Evolutionary conservation across 2,888 invertebrate genomes (phyloP).

Genomic region (Chalcosyrphus nemorum): DNA sequence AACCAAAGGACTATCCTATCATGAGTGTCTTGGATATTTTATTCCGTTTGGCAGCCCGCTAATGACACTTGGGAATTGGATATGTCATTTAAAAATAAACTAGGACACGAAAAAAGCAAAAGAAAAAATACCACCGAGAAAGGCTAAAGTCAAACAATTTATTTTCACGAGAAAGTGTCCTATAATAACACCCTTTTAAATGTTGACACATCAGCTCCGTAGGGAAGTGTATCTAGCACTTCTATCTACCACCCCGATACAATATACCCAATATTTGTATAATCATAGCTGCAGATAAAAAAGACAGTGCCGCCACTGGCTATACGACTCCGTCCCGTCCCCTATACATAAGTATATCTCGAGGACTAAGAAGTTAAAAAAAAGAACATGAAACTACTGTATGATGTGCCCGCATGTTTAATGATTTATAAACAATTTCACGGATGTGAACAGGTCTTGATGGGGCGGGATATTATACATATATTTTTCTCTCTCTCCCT

Average conservation of each 20-base stretch:
- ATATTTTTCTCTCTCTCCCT: conserved; percentile 1
- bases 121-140: conserved; percentile 1
- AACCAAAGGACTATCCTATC: background rate
- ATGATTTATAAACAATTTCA: conserved; percentile 72
- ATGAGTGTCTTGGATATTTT: conserved; percentile 45
- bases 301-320: conserved; percentile 40
- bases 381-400: conserved; percentile 1
- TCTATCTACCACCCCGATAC: conserved; percentile 39
- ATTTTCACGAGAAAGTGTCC: conserved; percentile 51
- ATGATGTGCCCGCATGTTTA: conserved; percentile 65
- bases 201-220: conserved; percentile 59
- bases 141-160: conserved; percentile 39
- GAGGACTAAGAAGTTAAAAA: conserved; percentile 1
- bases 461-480: conserved; percentile 17
- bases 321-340: too few species aligned
- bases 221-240: conserved; percentile 20
- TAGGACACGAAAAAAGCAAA: conserved; percentile 27
- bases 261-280: conserved; percentile 34
- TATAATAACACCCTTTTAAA: conserved; percentile 55
- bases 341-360: conserved; percentile 37
- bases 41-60: conserved; percentile 48
- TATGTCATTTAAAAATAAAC: conserved; percentile 39
- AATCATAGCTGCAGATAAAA: conserved; percentile 38
- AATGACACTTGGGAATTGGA: conserved; percentile 47
- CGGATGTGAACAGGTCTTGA: conserved; percentile 65